Evolutionary conservation across 2,113 vertebrate species (phyloP).

Genomic region (Mesocricetus auratus): DNA sequence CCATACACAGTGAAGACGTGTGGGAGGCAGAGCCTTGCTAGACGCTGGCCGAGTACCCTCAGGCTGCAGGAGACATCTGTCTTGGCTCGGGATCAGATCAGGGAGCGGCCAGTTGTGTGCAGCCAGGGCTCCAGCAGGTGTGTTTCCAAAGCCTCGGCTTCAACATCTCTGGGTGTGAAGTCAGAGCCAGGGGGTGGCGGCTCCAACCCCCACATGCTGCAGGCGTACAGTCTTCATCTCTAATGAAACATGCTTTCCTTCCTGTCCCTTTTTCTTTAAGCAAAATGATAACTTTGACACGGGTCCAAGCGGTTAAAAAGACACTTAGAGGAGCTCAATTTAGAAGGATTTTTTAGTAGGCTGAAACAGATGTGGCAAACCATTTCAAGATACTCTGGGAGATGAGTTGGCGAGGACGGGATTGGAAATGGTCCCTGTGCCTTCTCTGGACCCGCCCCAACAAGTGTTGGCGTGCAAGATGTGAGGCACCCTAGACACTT

Average conservation of each 20-base stretch:
- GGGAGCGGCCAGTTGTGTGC: not conserved
- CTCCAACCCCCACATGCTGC: not conserved
- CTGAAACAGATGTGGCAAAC: conserved; percentile 71
- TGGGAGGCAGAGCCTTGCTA: not conserved
- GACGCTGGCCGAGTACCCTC: not conserved
- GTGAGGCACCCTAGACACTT: not conserved
- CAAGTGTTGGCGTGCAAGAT: not conserved
- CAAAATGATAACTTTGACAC: conserved; percentile 70
- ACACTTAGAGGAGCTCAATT: conserved; percentile 62
- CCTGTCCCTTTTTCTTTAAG: not conserved
- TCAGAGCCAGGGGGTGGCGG: not conserved
- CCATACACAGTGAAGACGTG: not conserved
- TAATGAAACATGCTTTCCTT: not conserved
- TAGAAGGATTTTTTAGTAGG: conserved; percentile 58
- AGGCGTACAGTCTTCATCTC: not conserved
- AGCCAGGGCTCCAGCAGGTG: not conserved
- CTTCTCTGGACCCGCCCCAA: not conserved
- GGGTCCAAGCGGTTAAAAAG: conserved; percentile 68
- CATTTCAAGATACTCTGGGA: conserved; percentile 62
- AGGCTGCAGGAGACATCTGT: not conserved
- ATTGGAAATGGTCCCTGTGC: not conserved
- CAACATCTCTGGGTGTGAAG: not conserved
- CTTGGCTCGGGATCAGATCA: not conserved
- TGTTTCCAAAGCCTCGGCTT: not conserved
- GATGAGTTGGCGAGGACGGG: not conserved